Percentiles rank a stretch among this genome's conserved stretches.
These are phyloP conservation scores for Nasonia giraulti DNA, from an alignment of 1,140 invertebrate species.

Conservation along the genomic window DNA sequence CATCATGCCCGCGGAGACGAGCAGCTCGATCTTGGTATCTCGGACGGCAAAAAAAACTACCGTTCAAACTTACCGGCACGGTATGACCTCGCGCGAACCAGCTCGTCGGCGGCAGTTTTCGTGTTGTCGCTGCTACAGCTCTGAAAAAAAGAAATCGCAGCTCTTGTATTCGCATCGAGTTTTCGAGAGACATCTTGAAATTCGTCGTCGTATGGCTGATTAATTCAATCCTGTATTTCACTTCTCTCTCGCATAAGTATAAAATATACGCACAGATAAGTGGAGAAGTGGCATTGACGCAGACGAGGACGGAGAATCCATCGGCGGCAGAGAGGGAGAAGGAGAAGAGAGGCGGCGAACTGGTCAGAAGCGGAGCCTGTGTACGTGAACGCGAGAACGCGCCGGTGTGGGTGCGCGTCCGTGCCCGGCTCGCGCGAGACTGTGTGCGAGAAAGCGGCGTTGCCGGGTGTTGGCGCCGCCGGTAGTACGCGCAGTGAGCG, in stretches of 20 bases:
- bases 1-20: neutral
- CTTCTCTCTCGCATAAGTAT: neutral
- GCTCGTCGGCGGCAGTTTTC: neutral
- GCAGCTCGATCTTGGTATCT: neutral
- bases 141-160: neutral
- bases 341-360: slow-evolving; percentile 55
- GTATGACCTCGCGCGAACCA: neutral
- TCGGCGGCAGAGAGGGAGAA: slow-evolving; percentile 29
- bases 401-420: neutral
- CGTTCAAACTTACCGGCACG: slow-evolving; percentile 39
- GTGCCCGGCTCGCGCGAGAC: neutral
- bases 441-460: slow-evolving; percentile 9
- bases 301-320: slow-evolving; percentile 5
- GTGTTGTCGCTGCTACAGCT: neutral
- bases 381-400: neutral
- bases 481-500: neutral
- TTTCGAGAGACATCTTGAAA: neutral
- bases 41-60: neutral
- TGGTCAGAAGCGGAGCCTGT: slow-evolving; percentile 59
- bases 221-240: slow-evolving; percentile 16
- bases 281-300: slow-evolving; percentile 49
- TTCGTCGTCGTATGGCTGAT: neutral
- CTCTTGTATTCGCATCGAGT: neutral
- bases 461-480: neutral
- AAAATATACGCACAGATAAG: slow-evolving; percentile 24